A percentile compares a stretch with the other conserved stretches of the same genome.
These are phyloP conservation scores for Drosophila tanythrix DNA, from an alignment of 2,888 invertebrate genomes.

Conservation along the genomic window DNA sequence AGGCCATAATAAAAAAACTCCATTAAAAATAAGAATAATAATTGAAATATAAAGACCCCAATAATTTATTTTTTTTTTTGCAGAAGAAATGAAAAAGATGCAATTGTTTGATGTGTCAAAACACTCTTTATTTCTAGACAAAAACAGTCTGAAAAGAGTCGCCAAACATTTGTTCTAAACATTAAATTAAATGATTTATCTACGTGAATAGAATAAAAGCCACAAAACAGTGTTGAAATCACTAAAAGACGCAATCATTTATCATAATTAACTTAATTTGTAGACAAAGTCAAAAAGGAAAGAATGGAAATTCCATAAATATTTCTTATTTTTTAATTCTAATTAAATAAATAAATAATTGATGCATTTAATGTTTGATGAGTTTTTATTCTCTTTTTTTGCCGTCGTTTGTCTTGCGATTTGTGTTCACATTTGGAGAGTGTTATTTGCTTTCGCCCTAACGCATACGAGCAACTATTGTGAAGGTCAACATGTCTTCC, in stretches of 20 bases:
- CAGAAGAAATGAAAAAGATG: too few relatives aligned
- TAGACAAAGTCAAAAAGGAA: background rate
- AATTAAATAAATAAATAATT: background rate
- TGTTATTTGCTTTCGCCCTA: slow-evolving; percentile 18
- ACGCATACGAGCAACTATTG: slow-evolving; percentile 20
- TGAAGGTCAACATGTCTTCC: slow-evolving; percentile 19
- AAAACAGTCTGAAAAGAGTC: too few relatives aligned
- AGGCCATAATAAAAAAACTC: too few relatives aligned
- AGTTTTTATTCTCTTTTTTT: background rate
- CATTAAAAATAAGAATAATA: too few relatives aligned
- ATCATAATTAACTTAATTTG: background rate
- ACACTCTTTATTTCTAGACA: too few relatives aligned
- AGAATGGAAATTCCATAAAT: background rate
- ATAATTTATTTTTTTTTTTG: too few relatives aligned
- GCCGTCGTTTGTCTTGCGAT: slow-evolving; percentile 28
- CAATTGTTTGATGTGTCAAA: too few relatives aligned
- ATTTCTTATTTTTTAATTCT: background rate
- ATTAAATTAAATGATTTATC: background rate
- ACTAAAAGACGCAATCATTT: background rate
- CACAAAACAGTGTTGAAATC: background rate
- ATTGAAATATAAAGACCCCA: too few relatives aligned
- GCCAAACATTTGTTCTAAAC: too few relatives aligned
- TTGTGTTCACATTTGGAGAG: slow-evolving; percentile 35
- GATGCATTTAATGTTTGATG: background rate
- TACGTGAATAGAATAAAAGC: background rate